phyloP scores from a whole-genome alignment of 2,113 vertebrate species.

The Solea solea region DNA sequence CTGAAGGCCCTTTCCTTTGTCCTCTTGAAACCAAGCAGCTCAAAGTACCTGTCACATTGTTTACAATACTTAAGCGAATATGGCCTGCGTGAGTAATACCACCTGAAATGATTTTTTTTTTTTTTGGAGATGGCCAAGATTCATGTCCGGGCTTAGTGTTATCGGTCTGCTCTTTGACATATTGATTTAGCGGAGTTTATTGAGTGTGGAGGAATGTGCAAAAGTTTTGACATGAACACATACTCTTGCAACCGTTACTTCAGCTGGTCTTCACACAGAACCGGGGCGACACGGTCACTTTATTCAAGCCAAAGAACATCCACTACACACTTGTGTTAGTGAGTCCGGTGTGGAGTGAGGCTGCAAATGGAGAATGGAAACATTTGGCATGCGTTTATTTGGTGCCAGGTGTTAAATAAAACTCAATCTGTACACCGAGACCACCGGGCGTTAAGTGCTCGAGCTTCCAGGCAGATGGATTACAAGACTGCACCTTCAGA shows the following conservation, averaged over 20 bases:
- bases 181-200: slow-evolving; percentile 78
- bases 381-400: slow-evolving; percentile 21
- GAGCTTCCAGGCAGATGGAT: slow-evolving; percentile 58
- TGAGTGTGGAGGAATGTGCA: slow-evolving; percentile 76
- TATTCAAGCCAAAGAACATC: neutral
- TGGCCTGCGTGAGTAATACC: slow-evolving; percentile 67
- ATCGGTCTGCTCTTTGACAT: slow-evolving; percentile 75
- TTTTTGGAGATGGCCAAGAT: slow-evolving; percentile 66
- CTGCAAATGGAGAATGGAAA: slow-evolving; percentile 13
- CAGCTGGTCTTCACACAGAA: slow-evolving; percentile 3
- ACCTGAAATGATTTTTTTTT: slow-evolving; percentile 66
- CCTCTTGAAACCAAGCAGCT: slow-evolving; percentile 70
- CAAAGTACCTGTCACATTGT: slow-evolving; percentile 75
- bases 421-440: slow-evolving; percentile 36
- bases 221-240: slow-evolving; percentile 21
- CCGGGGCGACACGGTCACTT: neutral
- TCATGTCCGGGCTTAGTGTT: slow-evolving; percentile 74
- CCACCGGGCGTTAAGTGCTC: slow-evolving; percentile 39
- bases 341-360: neutral
- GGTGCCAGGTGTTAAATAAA: slow-evolving; percentile 42
- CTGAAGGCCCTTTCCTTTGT: slow-evolving; percentile 57
- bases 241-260: slow-evolving; percentile 8
- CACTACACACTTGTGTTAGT: neutral
- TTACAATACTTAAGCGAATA: slow-evolving; percentile 75
- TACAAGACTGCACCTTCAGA: slow-evolving; percentile 62